Conservation (phyloP, 2,888 invertebrate species). For the Drosophila helvetica region DNA sequence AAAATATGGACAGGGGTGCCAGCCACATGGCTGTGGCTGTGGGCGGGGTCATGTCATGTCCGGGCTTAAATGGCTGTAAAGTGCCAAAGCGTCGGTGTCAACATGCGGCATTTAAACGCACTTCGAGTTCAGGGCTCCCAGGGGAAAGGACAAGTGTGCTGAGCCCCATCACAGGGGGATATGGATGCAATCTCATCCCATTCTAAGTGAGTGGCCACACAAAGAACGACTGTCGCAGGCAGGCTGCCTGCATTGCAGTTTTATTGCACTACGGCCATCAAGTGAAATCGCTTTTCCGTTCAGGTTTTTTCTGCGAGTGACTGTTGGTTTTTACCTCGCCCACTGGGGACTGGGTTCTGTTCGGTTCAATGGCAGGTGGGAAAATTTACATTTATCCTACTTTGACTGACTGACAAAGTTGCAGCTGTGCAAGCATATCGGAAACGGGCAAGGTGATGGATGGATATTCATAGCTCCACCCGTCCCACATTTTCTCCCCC, state of each 20-base stretch:
- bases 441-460: slow-evolving; percentile 42
- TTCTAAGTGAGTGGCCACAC: slow-evolving; percentile 32
- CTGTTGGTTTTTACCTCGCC: slow-evolving; percentile 22
- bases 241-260: slow-evolving; percentile 29
- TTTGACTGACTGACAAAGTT: slow-evolving; percentile 40
- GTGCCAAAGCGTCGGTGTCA: slow-evolving; percentile 63
- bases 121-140: slow-evolving; percentile 57
- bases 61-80: slow-evolving; percentile 53
- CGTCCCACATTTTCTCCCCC: too few species aligned
- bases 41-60: slow-evolving; percentile 23
- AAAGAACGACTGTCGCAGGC: slow-evolving; percentile 33
- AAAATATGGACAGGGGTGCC: slow-evolving; percentile 31
- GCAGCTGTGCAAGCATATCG: slow-evolving; percentile 47
- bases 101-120: slow-evolving; percentile 66
- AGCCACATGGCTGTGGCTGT: slow-evolving; percentile 7
- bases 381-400: slow-evolving; percentile 62
- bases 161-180: slow-evolving; percentile 8
- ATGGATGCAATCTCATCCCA: slow-evolving; percentile 21
- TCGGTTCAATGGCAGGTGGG: slow-evolving; percentile 44
- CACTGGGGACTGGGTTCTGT: slow-evolving; percentile 24
- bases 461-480: not conserved
- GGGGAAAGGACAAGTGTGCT: slow-evolving; percentile 18
- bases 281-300: slow-evolving; percentile 9
- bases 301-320: slow-evolving; percentile 10
- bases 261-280: slow-evolving; percentile 15